Percentiles rank a stretch among this genome's conserved stretches.
These are phyloP conservation scores for Cotesia vestalis DNA, from an alignment of 1,140 invertebrate genomes.

Conservation along the genomic window DNA sequence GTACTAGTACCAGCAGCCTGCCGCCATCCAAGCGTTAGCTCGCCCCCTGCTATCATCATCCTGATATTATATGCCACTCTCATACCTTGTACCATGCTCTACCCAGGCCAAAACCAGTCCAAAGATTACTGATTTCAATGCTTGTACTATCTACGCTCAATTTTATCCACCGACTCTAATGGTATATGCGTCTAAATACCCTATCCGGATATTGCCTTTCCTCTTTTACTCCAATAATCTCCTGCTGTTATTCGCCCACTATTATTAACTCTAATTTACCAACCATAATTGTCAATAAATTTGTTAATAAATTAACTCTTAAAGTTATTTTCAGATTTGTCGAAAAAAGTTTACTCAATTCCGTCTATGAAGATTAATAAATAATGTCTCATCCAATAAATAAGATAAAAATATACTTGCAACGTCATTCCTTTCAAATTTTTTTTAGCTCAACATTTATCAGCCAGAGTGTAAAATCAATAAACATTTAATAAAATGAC, in stretches of 20 bases:
- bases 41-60: constrained; percentile 2
- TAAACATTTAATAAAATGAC: too few relatives aligned
- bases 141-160: constrained; percentile 22
- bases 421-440: too few relatives aligned
- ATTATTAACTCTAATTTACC: too few relatives aligned
- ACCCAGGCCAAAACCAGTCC: constrained; percentile 8
- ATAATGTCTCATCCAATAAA: too few relatives aligned
- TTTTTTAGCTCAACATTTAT: too few relatives aligned
- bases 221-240: neutral
- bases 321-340: too few relatives aligned
- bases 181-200: neutral
- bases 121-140: constrained; percentile 41
- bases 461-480: too few relatives aligned
- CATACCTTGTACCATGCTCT: neutral
- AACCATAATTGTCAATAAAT: too few relatives aligned
- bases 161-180: neutral
- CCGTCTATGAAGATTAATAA: too few relatives aligned
- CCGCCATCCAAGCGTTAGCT: constrained; percentile 26
- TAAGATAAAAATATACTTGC: too few relatives aligned
- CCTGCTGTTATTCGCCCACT: neutral
- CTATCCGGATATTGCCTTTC: constrained; percentile 11
- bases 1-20: constrained; percentile 34
- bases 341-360: too few relatives aligned
- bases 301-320: too few relatives aligned
- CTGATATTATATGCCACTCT: neutral